phyloP scores from a whole-genome alignment of 2,888 invertebrate genomes.

The Sphaeridia pumilis region DNA sequence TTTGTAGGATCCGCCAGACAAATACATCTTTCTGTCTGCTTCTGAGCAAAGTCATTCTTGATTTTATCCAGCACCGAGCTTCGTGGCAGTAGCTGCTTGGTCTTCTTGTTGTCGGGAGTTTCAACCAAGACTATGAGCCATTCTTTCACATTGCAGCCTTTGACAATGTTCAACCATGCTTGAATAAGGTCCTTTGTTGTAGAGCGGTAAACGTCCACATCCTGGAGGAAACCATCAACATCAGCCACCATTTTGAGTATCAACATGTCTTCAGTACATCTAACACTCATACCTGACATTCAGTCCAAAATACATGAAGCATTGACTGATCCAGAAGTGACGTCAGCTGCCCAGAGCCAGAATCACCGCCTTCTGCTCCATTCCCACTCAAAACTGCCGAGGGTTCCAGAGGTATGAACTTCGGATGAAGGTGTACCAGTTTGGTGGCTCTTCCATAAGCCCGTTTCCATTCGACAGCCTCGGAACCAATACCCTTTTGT shows the following conservation, averaged over 20 bases:
- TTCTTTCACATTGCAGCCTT: conserved; percentile 54
- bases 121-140: conserved; percentile 92
- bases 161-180: conserved; percentile 69
- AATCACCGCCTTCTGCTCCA: conserved; percentile 9
- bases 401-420: conserved; percentile 32
- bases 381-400: conserved; percentile 48
- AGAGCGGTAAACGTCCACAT: conserved; percentile 80
- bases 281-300: conserved; percentile 69
- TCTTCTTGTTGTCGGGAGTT: conserved; percentile 78
- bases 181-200: conserved; percentile 80
- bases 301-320: conserved; percentile 89
- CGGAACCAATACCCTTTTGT: conserved; percentile 67
- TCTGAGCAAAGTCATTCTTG: conserved; percentile 81
- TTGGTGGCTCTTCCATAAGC: conserved; percentile 77
- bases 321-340: conserved; percentile 70
- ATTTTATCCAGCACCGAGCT: conserved; percentile 92
- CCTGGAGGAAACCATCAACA: conserved; percentile 47
- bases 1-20: conserved; percentile 83
- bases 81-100: conserved; percentile 78
- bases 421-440: conserved; percentile 55
- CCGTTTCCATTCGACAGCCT: conserved; percentile 82
- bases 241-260: not conserved
- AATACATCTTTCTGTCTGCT: conserved; percentile 70
- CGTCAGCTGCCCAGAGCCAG: conserved; percentile 34
- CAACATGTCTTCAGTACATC: too few species aligned